phyloP scores from a whole-genome alignment of 2,113 vertebrate species.

The Lepisosteus osseus region DNA sequence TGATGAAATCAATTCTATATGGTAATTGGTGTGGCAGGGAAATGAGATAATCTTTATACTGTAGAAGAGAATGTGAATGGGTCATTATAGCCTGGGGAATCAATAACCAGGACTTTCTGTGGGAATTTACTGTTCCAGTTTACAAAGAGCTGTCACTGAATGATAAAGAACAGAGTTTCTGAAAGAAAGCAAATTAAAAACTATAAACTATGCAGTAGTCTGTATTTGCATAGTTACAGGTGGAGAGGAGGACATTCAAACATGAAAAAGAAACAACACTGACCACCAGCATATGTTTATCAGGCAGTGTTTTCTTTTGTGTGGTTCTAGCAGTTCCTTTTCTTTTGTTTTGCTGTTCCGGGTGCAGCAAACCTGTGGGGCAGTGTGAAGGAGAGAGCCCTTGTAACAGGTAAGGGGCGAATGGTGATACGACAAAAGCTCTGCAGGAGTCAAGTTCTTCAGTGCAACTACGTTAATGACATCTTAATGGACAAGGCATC shows the following conservation, averaged over 20 bases:
- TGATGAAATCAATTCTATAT: slow-evolving; percentile 73
- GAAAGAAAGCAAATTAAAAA: neutral
- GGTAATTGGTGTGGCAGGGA: slow-evolving; percentile 70
- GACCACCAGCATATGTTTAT: too few species aligned
- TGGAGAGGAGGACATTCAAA: too few species aligned
- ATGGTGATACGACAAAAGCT: slow-evolving; percentile 74
- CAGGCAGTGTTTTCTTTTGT: too few species aligned
- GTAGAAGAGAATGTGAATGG: slow-evolving; percentile 55
- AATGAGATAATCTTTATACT: slow-evolving; percentile 66
- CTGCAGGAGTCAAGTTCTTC: slow-evolving; percentile 84
- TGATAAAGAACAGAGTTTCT: neutral
- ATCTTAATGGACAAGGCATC: slow-evolving; percentile 81
- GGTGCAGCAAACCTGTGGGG: too few species aligned
- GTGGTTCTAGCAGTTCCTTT: too few species aligned
- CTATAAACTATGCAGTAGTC: too few species aligned
- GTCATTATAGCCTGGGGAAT: slow-evolving; percentile 71
- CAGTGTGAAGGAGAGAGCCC: too few species aligned
- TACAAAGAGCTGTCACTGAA: too few species aligned
- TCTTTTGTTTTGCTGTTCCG: too few species aligned
- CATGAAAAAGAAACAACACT: too few species aligned
- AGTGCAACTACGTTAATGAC: slow-evolving; percentile 80
- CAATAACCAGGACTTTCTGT: slow-evolving; percentile 68
- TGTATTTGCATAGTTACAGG: too few species aligned
- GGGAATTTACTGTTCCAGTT: slow-evolving; percentile 33
- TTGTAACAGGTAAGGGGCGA: slow-evolving; percentile 77